Evolutionary conservation across 2,797 vertebrate species (phyloP), one percentile per base, ranked within the genome.

Genomic region (Labeo calbasu): DNA sequence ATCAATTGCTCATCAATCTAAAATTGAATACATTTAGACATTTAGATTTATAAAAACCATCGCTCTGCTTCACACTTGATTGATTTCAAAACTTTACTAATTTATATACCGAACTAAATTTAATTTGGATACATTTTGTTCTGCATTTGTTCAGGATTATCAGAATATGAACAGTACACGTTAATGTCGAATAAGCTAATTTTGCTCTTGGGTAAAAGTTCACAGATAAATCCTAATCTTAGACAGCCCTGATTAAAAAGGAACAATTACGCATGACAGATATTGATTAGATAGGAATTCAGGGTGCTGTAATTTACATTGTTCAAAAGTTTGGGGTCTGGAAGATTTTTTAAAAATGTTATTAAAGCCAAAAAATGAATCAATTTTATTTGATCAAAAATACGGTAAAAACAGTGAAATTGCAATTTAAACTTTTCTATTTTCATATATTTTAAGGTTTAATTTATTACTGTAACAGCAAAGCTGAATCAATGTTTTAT

Each of bases 131-230:
- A 36, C 10, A 32, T 66, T 57, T 46, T 51, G 8, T n/a, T 23
- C 9, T 8, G 15, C n/a, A 25, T 43, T 57, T 55, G 48, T 40
- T 4, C 53, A 40, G 4, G 21, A 55, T 57, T 46, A 25, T 40
- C 19, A 50, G 28, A 13, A 19, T 14, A 19, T 25, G 28, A 55
- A 6, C 5, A 25, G 32, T 3, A 72, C 36, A n/a, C 2, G 7
- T 43, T 28, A 43, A 9, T 77, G 61, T 57, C 4, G 13, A 46
- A 25, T 66, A 46, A 68, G 36, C 81, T 28, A 1, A 9, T 77
- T 66, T 48, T 77, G 40, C 25, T 59, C 82, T 61, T 59, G 55
- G 75, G 75, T 78, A 19, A 78, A 70, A 78, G 75, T 61, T 78
- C 65, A 78, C 65, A n/a, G 65, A 70, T 84, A 81, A 81, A 69